Evolutionary conservation across 2,888 invertebrate species (phyloP).

Genomic region (Aquatica leii): DNA sequence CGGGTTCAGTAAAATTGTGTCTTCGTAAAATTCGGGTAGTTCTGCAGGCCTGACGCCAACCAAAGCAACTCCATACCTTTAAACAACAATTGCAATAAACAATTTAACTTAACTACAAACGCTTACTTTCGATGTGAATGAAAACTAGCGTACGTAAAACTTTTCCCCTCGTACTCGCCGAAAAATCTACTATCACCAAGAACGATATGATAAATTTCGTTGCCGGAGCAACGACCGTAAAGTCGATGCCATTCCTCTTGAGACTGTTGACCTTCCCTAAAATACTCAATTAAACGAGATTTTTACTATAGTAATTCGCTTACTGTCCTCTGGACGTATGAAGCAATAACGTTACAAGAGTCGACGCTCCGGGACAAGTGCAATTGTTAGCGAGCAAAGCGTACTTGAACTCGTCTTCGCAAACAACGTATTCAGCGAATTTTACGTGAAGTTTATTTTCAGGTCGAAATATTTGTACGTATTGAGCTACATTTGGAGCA

Average conservation of each 20-base stretch:
- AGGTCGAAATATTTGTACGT: conserved; percentile 97
- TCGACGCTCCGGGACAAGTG: conserved; percentile 97
- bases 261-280: conserved; percentile 92
- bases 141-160: conserved; percentile 99
- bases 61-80: conserved; percentile 92
- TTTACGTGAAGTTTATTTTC: conserved; percentile 99
- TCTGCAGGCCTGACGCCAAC: conserved; percentile 95
- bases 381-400: conserved; percentile 98
- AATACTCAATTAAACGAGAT: too few species aligned
- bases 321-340: conserved; percentile 98
- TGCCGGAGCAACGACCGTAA: conserved; percentile 98
- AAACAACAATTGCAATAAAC: conserved; percentile 12
- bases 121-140: conserved; percentile 97
- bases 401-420: conserved; percentile 99
- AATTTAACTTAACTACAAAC: conserved; percentile 2
- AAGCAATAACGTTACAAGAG: conserved; percentile 91
- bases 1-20: conserved; percentile 94
- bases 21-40: conserved; percentile 92
- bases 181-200: conserved; percentile 96
- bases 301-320: too few species aligned
- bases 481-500: conserved; percentile 95
- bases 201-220: conserved; percentile 98
- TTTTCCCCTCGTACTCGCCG: conserved; percentile 98
- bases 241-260: conserved; percentile 98
- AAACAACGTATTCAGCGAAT: conserved; percentile 98